A percentile compares a stretch with the other conserved stretches of the same genome.
Evolutionary conservation across 2,797 vertebrate genomes (phyloP).

Genomic region (Ceryle rudis): DNA sequence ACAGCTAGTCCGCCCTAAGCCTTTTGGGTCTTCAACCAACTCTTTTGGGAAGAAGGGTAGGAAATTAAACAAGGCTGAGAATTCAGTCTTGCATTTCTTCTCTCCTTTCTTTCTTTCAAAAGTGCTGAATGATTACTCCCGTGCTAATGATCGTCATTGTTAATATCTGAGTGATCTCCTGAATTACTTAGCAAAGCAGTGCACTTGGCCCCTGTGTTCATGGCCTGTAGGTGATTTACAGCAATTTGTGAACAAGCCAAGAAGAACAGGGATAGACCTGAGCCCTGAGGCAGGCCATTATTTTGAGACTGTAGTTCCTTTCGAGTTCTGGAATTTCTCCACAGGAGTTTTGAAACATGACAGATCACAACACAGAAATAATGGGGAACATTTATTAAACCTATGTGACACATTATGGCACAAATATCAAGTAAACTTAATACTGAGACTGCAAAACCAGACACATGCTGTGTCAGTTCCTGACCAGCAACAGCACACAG

Average conservation of each 20-base stretch:
- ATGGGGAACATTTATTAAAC: not conserved
- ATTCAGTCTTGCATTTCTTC: not conserved
- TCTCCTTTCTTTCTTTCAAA: not conserved
- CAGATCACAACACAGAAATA: not conserved
- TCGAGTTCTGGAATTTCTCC: not conserved
- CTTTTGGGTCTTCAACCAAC: not conserved
- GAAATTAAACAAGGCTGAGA: not conserved
- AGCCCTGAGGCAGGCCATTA: not conserved
- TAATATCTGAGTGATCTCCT: not conserved
- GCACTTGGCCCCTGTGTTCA: not conserved
- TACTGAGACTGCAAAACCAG: not conserved
- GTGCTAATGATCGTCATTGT: not conserved
- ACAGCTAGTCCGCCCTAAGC: not conserved
- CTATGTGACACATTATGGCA: not conserved
- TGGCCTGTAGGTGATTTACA: not conserved
- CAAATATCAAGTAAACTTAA: not conserved
- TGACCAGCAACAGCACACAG: not conserved
- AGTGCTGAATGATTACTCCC: not conserved
- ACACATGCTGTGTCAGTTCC: not conserved
- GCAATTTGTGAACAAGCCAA: not conserved
- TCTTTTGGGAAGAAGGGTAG: not conserved
- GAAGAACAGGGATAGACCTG: not conserved
- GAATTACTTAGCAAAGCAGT: not conserved
- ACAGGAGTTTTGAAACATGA: fast-evolving
- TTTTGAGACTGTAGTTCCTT: not conserved